These are phyloP conservation scores for Diplazon laetatorius DNA, from an alignment of 2,888 invertebrate genomes.

Conservation along the genomic window DNA sequence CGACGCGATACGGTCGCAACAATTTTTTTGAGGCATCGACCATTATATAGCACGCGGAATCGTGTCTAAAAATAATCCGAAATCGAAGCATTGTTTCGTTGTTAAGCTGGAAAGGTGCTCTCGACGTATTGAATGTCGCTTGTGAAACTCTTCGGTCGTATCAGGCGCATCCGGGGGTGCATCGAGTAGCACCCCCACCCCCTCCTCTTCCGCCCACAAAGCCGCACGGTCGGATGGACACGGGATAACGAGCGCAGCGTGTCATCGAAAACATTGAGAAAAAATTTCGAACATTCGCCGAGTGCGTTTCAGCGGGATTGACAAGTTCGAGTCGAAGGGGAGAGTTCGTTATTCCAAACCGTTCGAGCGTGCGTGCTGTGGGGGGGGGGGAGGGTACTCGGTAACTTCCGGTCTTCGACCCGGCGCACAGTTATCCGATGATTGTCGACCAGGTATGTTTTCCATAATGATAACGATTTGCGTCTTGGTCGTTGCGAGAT, in stretches of 20 bases:
- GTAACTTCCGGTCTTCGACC: constrained; percentile 12
- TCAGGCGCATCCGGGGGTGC: background rate
- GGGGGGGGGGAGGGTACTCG: too few species aligned
- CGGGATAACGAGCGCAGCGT: too few species aligned
- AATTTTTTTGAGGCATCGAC: background rate
- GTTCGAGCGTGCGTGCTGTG: constrained; percentile 24
- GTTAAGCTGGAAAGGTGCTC: background rate
- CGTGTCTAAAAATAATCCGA: background rate
- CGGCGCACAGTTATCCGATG: background rate
- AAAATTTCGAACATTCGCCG: background rate
- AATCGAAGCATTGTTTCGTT: background rate
- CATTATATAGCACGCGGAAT: background rate
- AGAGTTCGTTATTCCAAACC: constrained; percentile 40
- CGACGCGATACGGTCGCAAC: background rate
- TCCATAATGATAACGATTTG: background rate
- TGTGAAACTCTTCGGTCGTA: background rate
- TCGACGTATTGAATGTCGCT: background rate
- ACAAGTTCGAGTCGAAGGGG: background rate
- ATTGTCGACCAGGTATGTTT: background rate
- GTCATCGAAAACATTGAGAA: too few species aligned
- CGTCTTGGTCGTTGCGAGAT: constrained; percentile 12
- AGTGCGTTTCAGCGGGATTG: background rate
- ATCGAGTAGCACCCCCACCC: too few species aligned
- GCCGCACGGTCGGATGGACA: too few species aligned
- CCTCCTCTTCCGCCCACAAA: too few species aligned